A percentile compares a stretch with the other conserved stretches of the same genome.
phyloP scores from a whole-genome alignment of 2,113 vertebrate species.

The Bucco capensis region DNA sequence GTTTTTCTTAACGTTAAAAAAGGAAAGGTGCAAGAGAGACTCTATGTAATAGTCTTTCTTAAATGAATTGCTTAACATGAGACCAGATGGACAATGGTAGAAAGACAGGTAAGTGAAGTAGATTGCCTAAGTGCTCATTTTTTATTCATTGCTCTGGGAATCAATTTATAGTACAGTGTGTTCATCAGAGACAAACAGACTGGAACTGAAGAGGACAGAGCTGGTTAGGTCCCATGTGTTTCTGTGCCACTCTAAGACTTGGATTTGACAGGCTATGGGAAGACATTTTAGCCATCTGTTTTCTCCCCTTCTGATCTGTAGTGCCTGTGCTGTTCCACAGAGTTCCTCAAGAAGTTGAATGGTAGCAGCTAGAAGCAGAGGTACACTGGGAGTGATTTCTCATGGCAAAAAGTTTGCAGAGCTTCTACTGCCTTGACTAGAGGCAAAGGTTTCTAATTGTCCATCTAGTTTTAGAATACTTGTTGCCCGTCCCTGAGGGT shows the following conservation, averaged over 20 bases:
- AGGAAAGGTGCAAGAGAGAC: not conserved
- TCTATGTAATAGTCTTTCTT: not conserved
- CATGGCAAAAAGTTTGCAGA: not conserved
- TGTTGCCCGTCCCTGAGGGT: not conserved
- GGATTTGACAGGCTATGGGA: not conserved
- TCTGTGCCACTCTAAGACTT: not conserved
- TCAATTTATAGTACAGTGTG: not conserved
- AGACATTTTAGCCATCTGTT: not conserved
- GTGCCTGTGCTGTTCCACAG: not conserved
- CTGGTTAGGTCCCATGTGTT: not conserved
- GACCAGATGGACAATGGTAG: not conserved
- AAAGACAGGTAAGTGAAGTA: not conserved
- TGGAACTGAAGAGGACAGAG: not conserved
- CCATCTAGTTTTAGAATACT: not conserved
- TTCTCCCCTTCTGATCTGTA: not conserved
- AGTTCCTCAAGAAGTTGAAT: not conserved
- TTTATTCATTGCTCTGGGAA: conserved; percentile 4
- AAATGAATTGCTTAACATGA: not conserved
- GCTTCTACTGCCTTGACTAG: not conserved
- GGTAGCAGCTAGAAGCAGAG: not conserved
- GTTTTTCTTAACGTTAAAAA: not conserved
- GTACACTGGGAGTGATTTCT: not conserved
- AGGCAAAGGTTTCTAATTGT: not conserved
- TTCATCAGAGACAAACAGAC: not conserved
- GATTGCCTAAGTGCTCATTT: not conserved